Percentiles rank a stretch among this genome's conserved stretches.
phyloP scores from a whole-genome alignment of 2,888 invertebrate genomes.

The Rugalucina vietnamica region DNA sequence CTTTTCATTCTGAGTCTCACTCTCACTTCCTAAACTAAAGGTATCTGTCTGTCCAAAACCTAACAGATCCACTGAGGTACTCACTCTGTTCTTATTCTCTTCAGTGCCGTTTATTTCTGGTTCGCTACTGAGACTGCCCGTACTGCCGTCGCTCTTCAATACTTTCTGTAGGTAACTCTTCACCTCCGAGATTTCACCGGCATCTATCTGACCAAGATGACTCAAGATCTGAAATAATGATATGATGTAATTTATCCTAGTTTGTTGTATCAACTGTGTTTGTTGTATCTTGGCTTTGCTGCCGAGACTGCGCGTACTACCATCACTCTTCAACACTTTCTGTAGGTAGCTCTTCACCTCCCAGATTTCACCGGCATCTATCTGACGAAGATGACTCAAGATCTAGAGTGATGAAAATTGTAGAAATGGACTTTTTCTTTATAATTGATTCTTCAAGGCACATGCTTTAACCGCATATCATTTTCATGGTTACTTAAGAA shows the following conservation, averaged over 20 bases:
- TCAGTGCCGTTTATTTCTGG: slow-evolving; percentile 54
- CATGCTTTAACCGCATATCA: neutral
- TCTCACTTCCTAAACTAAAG: too few relatives aligned
- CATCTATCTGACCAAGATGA: slow-evolving; percentile 86
- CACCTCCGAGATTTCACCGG: slow-evolving; percentile 92
- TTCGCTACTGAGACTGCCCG: slow-evolving; percentile 42
- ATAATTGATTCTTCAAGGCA: too few relatives aligned
- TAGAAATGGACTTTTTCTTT: too few relatives aligned
- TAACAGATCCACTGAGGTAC: too few relatives aligned
- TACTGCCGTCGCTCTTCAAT: slow-evolving; percentile 73
- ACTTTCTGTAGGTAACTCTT: slow-evolving; percentile 91
- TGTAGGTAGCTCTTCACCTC: slow-evolving; percentile 94
- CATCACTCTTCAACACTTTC: slow-evolving; percentile 83
- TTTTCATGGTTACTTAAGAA: too few relatives aligned
- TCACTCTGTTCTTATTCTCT: slow-evolving; percentile 66
- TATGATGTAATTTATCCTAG: too few relatives aligned
- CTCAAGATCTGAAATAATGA: slow-evolving; percentile 87
- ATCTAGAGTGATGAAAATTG: too few relatives aligned
- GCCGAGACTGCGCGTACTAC: slow-evolving; percentile 60
- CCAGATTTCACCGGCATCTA: slow-evolving; percentile 89
- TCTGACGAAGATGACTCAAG: slow-evolving; percentile 87
- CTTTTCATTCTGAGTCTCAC: too few relatives aligned
- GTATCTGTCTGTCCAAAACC: too few relatives aligned
- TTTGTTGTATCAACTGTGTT: too few relatives aligned
- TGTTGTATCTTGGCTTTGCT: too few relatives aligned